Conservation (phyloP, 2,797 vertebrate genomes). For the Salmo trutta region DNA sequence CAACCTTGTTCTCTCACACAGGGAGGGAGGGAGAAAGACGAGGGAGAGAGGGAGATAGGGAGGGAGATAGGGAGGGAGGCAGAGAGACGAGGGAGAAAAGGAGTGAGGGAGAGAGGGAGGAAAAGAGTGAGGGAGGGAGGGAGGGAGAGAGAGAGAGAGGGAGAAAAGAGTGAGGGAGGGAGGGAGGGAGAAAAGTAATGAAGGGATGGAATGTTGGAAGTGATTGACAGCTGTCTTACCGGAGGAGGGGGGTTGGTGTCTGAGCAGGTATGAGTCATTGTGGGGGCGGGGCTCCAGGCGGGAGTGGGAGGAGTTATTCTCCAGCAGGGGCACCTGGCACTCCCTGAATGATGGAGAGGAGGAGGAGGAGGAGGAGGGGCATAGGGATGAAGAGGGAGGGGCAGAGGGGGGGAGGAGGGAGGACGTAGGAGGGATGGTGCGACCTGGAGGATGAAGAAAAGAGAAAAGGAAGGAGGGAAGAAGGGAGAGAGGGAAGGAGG, state of each 20-base stretch:
- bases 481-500: conserved; percentile 24
- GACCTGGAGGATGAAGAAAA: conserved; percentile 90
- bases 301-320: conserved; percentile 97
- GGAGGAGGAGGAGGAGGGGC: conserved; percentile 81
- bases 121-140: too few species aligned
- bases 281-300: conserved; percentile 94
- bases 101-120: too few species aligned
- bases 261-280: conserved; percentile 93
- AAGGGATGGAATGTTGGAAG: conserved; percentile 17
- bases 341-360: conserved; percentile 83
- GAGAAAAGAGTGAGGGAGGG: conserved; percentile 29
- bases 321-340: conserved; percentile 98
- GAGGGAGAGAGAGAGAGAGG: neutral
- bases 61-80: too few species aligned
- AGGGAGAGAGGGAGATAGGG: neutral
- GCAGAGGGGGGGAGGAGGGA: conserved; percentile 87
- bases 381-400: conserved; percentile 86
- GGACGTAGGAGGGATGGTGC: conserved; percentile 96
- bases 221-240: conserved; percentile 82
- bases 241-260: conserved; percentile 86
- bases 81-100: accelerated
- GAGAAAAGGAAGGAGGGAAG: conserved; percentile 81
- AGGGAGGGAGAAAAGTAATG: conserved; percentile 15
- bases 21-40: too few species aligned
- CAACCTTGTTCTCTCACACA: too few species aligned